A percentile compares a stretch with the other conserved stretches of the same genome.
These are phyloP conservation scores for Agapornis roseicollis DNA, from an alignment of 2,113 vertebrate species.

Conservation along the genomic window DNA sequence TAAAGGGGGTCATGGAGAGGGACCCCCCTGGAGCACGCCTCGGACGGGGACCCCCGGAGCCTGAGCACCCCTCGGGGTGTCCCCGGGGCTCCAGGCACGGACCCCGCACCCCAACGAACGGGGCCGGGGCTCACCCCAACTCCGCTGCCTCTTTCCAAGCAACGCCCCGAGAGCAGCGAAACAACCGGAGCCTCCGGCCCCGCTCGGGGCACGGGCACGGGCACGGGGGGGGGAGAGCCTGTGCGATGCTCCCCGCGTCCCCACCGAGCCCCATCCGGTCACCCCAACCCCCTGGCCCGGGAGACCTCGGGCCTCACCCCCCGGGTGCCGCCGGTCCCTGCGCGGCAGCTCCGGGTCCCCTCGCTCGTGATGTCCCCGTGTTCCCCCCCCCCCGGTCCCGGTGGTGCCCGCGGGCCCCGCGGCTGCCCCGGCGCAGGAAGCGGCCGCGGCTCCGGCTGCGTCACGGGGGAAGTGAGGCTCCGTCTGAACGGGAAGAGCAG, in stretches of 20 bases:
- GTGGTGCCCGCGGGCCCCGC: background rate
- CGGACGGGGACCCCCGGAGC: background rate
- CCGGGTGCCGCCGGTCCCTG: background rate
- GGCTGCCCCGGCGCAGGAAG: slow-evolving; percentile 1
- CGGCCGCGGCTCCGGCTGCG: slow-evolving; percentile 28
- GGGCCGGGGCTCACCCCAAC: background rate
- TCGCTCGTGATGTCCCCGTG: background rate
- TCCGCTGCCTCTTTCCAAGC: background rate
- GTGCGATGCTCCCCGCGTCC: rapidly evolving
- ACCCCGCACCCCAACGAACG: background rate
- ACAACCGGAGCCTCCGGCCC: rapidly evolving
- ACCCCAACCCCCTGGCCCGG: background rate
- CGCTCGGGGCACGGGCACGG: background rate
- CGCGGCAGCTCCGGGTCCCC: background rate
- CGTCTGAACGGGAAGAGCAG: slow-evolving; percentile 68
- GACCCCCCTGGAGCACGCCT: background rate
- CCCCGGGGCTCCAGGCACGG: background rate
- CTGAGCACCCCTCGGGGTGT: background rate
- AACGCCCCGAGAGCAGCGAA: rapidly evolving
- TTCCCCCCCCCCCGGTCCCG: background rate
- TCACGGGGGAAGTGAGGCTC: slow-evolving; percentile 71
- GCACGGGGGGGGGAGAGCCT: background rate
- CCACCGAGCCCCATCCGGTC: background rate
- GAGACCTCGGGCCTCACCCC: background rate
- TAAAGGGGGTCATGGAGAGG: background rate